These are phyloP conservation scores for Acanthopleura granulata DNA, from an alignment of 2,888 invertebrate species.

Conservation along the genomic window DNA sequence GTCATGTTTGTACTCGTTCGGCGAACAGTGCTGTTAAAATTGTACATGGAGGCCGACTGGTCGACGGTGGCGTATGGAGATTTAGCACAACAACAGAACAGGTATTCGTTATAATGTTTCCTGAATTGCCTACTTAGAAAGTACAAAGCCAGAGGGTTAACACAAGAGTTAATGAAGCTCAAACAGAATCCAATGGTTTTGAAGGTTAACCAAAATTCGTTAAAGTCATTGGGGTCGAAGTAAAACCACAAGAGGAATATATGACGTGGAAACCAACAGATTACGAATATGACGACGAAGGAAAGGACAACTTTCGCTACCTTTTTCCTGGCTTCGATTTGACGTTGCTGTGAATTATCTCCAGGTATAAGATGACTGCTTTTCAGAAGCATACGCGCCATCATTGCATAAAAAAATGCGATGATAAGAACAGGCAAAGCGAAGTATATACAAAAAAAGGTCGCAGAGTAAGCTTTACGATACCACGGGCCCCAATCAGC, in stretches of 20 bases:
- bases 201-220: slow-evolving; percentile 83
- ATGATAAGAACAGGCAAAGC: slow-evolving; percentile 88
- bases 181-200: slow-evolving; percentile 88
- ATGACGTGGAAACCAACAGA: slow-evolving; percentile 70
- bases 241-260: slow-evolving; percentile 83
- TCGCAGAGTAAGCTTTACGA: slow-evolving; percentile 35
- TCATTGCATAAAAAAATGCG: slow-evolving; percentile 87
- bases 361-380: slow-evolving; percentile 60
- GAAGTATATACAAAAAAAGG: slow-evolving; percentile 82
- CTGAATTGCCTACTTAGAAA: slow-evolving; percentile 93
- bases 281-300: slow-evolving; percentile 82
- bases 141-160: slow-evolving; percentile 93
- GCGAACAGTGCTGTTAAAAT: slow-evolving; percentile 11
- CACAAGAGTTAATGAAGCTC: slow-evolving; percentile 87
- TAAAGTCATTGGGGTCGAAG: slow-evolving; percentile 75
- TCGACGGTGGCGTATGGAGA: not conserved
- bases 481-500: slow-evolving; percentile 41
- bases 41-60: slow-evolving; percentile 11
- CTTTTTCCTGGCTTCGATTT: slow-evolving; percentile 67
- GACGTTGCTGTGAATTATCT: slow-evolving; percentile 52
- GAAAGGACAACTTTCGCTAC: slow-evolving; percentile 83
- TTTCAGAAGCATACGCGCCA: slow-evolving; percentile 84
- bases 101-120: slow-evolving; percentile 89
- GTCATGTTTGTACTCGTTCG: slow-evolving; percentile 8
- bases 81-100: slow-evolving; percentile 79